phyloP scores from a whole-genome alignment of 2,797 vertebrate species.

The Clamator glandarius region DNA sequence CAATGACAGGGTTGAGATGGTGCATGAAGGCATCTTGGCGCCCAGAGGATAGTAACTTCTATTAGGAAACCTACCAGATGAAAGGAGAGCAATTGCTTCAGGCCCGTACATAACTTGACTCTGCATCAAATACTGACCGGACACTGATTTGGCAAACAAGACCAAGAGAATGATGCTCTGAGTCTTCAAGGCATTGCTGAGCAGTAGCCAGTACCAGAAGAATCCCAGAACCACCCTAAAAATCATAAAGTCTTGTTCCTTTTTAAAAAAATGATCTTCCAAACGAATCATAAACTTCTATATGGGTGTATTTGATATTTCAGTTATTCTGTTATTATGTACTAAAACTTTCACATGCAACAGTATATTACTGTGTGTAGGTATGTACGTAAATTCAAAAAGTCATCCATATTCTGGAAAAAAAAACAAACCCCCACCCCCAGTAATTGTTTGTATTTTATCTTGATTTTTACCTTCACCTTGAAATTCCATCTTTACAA shows the following conservation, averaged over 20 bases:
- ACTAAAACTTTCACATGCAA: not conserved
- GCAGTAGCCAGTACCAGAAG: not conserved
- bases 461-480: not conserved
- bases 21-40: not conserved
- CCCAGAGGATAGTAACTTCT: not conserved
- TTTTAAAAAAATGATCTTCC: not conserved
- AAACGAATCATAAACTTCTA: not conserved
- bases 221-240: not conserved
- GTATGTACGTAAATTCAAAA: not conserved
- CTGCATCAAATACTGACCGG: not conserved
- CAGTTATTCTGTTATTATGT: not conserved
- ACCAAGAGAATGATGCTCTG: not conserved
- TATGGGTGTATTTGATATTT: not conserved
- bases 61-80: not conserved
- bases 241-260: not conserved
- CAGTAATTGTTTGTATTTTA: not conserved
- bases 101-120: not conserved
- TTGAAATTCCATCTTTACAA: not conserved
- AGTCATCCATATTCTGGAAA: not conserved
- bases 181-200: not conserved
- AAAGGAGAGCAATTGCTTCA: not conserved
- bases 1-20: not conserved
- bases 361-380: not conserved
- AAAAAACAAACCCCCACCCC: too few relatives aligned
- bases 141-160: not conserved